A percentile compares a stretch with the other conserved stretches of the same genome.
These are phyloP conservation scores for Melanotus villosus DNA, from an alignment of 2,888 invertebrate genomes.

Conservation along the genomic window DNA sequence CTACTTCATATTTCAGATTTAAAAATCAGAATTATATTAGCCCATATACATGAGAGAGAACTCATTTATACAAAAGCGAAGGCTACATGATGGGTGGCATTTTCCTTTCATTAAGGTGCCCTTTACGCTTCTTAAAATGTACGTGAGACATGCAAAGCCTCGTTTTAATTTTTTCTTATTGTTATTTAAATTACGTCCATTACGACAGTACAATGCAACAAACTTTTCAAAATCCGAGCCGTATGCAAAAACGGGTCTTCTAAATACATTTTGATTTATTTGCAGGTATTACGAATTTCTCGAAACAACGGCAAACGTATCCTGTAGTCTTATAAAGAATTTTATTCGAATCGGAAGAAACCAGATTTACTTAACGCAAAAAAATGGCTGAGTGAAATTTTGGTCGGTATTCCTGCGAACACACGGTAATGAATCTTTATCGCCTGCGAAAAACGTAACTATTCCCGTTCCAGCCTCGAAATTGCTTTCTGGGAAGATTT, in stretches of 20 bases:
- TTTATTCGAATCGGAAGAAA: slow-evolving; percentile 44
- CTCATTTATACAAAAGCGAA: slow-evolving; percentile 10
- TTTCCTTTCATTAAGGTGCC: slow-evolving; percentile 11
- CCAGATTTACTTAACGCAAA: slow-evolving; percentile 50
- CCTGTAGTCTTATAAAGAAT: slow-evolving; percentile 25
- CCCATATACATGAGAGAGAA: slow-evolving; percentile 24
- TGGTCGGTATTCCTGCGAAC: slow-evolving; percentile 61
- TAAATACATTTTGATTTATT: not conserved
- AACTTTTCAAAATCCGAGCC: not conserved
- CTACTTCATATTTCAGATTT: slow-evolving; percentile 26
- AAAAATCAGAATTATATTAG: slow-evolving; percentile 32
- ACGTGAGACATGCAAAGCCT: not conserved
- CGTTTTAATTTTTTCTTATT: not conserved
- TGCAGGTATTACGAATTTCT: not conserved
- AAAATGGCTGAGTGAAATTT: slow-evolving; percentile 61
- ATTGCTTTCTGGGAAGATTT: slow-evolving; percentile 71
- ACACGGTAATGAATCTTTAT: slow-evolving; percentile 69
- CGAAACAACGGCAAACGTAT: slow-evolving; percentile 6
- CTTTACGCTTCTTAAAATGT: not conserved
- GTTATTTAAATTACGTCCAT: not conserved
- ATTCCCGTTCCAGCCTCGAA: slow-evolving; percentile 64
- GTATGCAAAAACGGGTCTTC: not conserved
- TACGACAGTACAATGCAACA: not conserved
- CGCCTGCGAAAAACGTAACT: slow-evolving; percentile 69
- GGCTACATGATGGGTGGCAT: slow-evolving; percentile 24